Conservation (phyloP, 2,888 invertebrate genomes). For the Ophraella communa region DNA sequence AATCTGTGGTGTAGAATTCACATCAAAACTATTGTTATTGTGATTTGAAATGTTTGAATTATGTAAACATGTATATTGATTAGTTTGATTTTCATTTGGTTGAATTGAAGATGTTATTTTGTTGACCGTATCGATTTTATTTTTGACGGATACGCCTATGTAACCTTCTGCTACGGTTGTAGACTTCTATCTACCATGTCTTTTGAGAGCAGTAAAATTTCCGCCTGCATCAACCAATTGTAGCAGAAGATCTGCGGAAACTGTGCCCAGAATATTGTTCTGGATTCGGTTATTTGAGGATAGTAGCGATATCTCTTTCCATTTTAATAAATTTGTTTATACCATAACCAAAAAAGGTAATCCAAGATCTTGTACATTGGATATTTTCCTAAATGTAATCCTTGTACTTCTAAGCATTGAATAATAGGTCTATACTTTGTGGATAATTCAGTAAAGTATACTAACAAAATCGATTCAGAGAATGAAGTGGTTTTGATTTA, state of each 20-base stretch:
- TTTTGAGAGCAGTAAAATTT: conserved; percentile 3
- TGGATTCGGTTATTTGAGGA: too few species aligned
- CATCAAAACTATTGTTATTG: too few species aligned
- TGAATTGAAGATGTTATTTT: not conserved
- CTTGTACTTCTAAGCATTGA: not conserved
- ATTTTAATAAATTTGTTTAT: too few species aligned
- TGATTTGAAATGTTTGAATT: too few species aligned
- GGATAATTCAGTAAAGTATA: conserved; percentile 1
- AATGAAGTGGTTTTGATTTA: conserved; percentile 1
- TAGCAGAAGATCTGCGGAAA: not conserved
- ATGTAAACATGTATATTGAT: too few species aligned
- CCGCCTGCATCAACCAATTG: not conserved
- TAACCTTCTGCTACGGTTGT: not conserved
- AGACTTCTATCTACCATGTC: not conserved
- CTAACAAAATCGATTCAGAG: not conserved
- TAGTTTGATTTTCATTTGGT: too few species aligned
- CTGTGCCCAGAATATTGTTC: conserved; percentile 3
- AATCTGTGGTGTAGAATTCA: too few species aligned
- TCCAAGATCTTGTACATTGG: too few species aligned
- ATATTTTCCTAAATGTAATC: too few species aligned
- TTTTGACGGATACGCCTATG: not conserved
- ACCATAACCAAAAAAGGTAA: too few species aligned
- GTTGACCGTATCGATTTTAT: not conserved
- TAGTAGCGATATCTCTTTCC: too few species aligned
- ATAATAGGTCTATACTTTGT: not conserved